These are phyloP conservation scores for Lethocerus indicus DNA, from an alignment of 1,140 invertebrate species.

Conservation along the genomic window DNA sequence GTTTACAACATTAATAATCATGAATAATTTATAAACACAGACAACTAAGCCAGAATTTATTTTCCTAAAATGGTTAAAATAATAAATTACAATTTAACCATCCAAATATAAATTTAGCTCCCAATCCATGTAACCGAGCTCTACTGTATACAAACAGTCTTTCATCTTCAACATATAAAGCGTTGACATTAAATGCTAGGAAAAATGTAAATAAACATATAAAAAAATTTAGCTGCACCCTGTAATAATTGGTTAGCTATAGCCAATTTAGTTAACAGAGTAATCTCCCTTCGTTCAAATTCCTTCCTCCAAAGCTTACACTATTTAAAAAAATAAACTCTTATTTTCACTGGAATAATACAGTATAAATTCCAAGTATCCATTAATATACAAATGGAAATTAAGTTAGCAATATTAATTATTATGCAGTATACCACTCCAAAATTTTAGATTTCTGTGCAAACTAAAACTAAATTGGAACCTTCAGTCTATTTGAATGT, in stretches of 20 bases:
- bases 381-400: not conserved
- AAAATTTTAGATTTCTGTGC: not conserved
- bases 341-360: constrained; percentile 7
- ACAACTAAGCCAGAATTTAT: too few species aligned
- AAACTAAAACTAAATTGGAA: not conserved
- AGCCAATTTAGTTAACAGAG: constrained; percentile 1
- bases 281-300: constrained; percentile 3
- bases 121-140: too few species aligned
- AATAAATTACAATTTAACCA: too few species aligned
- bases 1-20: too few species aligned
- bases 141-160: too few species aligned
- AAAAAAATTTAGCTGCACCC: constrained; percentile 2
- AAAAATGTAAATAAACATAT: constrained; percentile 3
- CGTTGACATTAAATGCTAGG: constrained; percentile 11
- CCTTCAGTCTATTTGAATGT: not conserved
- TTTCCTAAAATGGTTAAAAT: too few species aligned
- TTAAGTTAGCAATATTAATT: not conserved
- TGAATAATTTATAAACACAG: too few species aligned
- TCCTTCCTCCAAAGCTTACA: constrained; percentile 7
- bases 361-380: constrained; percentile 4
- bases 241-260: constrained; percentile 5
- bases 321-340: constrained; percentile 14
- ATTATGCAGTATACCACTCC: not conserved
- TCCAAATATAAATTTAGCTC: too few species aligned
- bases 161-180: constrained; percentile 9